Conservation (phyloP, 2,888 invertebrate species). For the Cataglyphis cursor region DNA sequence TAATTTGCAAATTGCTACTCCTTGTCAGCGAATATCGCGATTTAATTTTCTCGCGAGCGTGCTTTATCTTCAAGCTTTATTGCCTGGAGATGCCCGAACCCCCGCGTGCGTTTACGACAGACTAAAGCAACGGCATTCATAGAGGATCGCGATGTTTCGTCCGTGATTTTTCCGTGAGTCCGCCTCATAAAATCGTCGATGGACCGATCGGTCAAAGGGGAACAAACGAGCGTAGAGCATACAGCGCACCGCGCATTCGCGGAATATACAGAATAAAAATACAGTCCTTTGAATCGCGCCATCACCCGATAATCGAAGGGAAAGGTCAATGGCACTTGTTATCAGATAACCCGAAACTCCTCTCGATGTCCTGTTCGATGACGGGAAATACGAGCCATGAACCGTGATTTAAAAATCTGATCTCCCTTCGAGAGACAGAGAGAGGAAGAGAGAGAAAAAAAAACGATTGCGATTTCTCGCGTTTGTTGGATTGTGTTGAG, state of each 20-base stretch:
- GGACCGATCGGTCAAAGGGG: slow-evolving; percentile 60
- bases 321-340: slow-evolving; percentile 65
- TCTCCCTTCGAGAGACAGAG: slow-evolving; percentile 7
- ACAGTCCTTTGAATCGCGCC: slow-evolving; percentile 64
- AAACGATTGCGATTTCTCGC: slow-evolving; percentile 9
- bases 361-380: slow-evolving; percentile 53
- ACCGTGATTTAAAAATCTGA: slow-evolving; percentile 43
- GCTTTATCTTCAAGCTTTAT: slow-evolving; percentile 54
- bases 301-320: slow-evolving; percentile 66
- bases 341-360: slow-evolving; percentile 64
- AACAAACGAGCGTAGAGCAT: slow-evolving; percentile 40
- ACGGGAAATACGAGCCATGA: slow-evolving; percentile 41
- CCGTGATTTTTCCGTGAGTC: slow-evolving; percentile 34
- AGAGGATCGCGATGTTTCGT: slow-evolving; percentile 11
- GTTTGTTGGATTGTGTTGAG: slow-evolving; percentile 16
- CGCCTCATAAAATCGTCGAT: slow-evolving; percentile 57
- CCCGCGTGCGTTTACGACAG: slow-evolving; percentile 36
- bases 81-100: slow-evolving; percentile 18
- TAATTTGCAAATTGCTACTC: slow-evolving; percentile 42
- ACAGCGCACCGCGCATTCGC: slow-evolving; percentile 49
- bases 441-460: background rate
- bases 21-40: slow-evolving; percentile 46
- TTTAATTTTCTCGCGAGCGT: slow-evolving; percentile 50
- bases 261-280: slow-evolving; percentile 64
- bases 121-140: background rate